Conservation (phyloP, 2,797 vertebrate genomes). For the Enteromius radiatus region DNA sequence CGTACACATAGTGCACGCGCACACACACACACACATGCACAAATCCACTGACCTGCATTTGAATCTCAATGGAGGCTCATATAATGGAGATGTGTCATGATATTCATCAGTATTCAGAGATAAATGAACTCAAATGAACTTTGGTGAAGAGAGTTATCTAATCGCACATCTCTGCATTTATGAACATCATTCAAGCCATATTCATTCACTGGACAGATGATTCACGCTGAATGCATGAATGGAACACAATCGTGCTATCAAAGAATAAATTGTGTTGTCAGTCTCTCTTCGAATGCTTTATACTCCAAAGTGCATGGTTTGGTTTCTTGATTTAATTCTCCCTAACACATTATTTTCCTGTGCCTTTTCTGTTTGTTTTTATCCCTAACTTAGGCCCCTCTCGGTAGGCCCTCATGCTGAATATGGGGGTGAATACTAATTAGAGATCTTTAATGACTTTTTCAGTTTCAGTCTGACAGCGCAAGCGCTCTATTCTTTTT, state of each 20-base stretch:
- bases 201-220: conserved; percentile 13
- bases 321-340: conserved; percentile 43
- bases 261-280: conserved; percentile 36
- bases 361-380: conserved; percentile 38
- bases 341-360: conserved; percentile 38
- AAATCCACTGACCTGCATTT: conserved; percentile 52
- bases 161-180: conserved; percentile 1
- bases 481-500: conserved; percentile 50
- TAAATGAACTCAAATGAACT: conserved; percentile 57
- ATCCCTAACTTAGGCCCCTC: conserved; percentile 21
- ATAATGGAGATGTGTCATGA: conserved; percentile 57
- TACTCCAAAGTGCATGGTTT: not conserved
- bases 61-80: conserved; percentile 48
- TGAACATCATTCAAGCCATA: conserved; percentile 3
- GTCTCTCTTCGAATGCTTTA: conserved; percentile 28
- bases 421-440: conserved; percentile 87
- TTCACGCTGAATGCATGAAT: not conserved
- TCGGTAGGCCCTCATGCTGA: conserved; percentile 31
- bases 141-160: conserved; percentile 13
- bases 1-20: conserved; percentile 21
- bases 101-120: conserved; percentile 65
- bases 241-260: not conserved
- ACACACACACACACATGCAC: conserved; percentile 33
- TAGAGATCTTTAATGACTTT: conserved; percentile 87
- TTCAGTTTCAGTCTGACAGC: conserved; percentile 60